These are phyloP conservation scores for Syngnathus acus DNA, from an alignment of 2,797 vertebrate genomes.

Conservation along the genomic window DNA sequence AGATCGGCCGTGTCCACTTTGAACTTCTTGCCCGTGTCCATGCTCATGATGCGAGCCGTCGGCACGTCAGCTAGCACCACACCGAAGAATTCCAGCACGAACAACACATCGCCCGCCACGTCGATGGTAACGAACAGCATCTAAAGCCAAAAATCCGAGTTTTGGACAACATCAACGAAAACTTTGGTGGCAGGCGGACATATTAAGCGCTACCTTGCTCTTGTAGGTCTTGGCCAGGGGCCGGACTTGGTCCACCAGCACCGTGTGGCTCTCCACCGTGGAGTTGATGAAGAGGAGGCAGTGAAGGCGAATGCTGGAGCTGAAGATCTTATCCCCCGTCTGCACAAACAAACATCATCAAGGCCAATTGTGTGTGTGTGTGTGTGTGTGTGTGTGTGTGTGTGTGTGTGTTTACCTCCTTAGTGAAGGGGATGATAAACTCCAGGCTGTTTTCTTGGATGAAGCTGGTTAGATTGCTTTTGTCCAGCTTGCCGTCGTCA, in stretches of 20 bases:
- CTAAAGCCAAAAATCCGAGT: slow-evolving; percentile 44
- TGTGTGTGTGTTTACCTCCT: slow-evolving; percentile 52
- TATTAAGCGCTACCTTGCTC: slow-evolving; percentile 68
- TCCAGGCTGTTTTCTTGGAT: slow-evolving; percentile 76
- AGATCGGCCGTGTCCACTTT: slow-evolving; percentile 36
- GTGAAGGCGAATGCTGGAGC: slow-evolving; percentile 74
- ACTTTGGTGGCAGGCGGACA: background rate
- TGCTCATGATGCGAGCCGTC: slow-evolving; percentile 73
- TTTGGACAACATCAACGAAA: background rate
- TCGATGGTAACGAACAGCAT: slow-evolving; percentile 81
- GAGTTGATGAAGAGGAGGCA: slow-evolving; percentile 84
- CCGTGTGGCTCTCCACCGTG: slow-evolving; percentile 56
- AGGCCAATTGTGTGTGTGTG: slow-evolving; percentile 1
- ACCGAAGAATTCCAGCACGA: slow-evolving; percentile 79
- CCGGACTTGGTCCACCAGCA: slow-evolving; percentile 49
- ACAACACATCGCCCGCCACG: slow-evolving; percentile 41
- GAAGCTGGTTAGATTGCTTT: slow-evolving; percentile 61
- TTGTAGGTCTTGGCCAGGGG: slow-evolving; percentile 68
- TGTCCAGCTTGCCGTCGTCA: slow-evolving; percentile 61
- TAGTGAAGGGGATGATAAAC: slow-evolving; percentile 77
- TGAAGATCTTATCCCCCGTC: slow-evolving; percentile 78
- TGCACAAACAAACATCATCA: slow-evolving; percentile 35
- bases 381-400: background rate
- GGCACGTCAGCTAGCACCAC: slow-evolving; percentile 66
- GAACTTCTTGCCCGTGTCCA: slow-evolving; percentile 76